A percentile compares a stretch with the other conserved stretches of the same genome.
These are phyloP conservation scores for Plumapathes pennacea DNA, from an alignment of 92 coral and sea anemone genomes.

Conservation along the genomic window DNA sequence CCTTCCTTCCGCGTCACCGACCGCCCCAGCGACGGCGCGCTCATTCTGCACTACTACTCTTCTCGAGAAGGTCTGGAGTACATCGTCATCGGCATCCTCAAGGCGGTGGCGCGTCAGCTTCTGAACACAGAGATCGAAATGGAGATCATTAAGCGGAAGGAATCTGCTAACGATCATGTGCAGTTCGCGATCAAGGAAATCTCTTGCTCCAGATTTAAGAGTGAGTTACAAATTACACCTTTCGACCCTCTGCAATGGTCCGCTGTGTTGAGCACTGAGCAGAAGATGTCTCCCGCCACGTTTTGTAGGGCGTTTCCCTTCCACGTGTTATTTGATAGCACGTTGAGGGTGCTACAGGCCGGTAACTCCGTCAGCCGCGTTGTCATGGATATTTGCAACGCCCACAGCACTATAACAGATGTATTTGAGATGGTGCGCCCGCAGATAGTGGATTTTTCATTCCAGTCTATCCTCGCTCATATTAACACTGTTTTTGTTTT, in stretches of 20 bases:
- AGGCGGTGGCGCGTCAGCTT: constrained; percentile 82
- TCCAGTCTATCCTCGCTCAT: constrained; percentile 67
- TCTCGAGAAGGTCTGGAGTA: constrained; percentile 84
- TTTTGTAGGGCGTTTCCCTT: constrained; percentile 83
- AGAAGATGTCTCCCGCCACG: constrained; percentile 84
- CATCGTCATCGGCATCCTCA: constrained; percentile 80
- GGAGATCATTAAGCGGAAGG: constrained; percentile 49
- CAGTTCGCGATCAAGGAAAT: constrained; percentile 81
- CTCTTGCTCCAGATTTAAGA: constrained; percentile 10
- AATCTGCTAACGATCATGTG: constrained; percentile 62
- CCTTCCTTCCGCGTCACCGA: constrained; percentile 90
- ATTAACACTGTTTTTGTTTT: constrained; percentile 89
- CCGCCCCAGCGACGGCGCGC: constrained; percentile 74
- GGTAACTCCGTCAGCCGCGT: constrained; percentile 81
- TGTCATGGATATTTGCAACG: constrained; percentile 30
- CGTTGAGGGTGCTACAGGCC: constrained; percentile 62
- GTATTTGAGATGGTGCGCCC: constrained; percentile 78
- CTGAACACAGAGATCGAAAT: constrained; percentile 75
- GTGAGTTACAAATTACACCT: constrained; percentile 28
- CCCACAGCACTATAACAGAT: constrained; percentile 54
- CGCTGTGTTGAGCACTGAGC: constrained; percentile 52
- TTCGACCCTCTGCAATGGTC: constrained; percentile 58
- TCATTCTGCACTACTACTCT: constrained; percentile 85
- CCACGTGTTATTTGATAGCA: constrained; percentile 78
- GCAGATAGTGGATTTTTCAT: constrained; percentile 57